These are phyloP conservation scores for Apeira syringaria DNA, from an alignment of 2,888 invertebrate species.

Conservation along the genomic window DNA sequence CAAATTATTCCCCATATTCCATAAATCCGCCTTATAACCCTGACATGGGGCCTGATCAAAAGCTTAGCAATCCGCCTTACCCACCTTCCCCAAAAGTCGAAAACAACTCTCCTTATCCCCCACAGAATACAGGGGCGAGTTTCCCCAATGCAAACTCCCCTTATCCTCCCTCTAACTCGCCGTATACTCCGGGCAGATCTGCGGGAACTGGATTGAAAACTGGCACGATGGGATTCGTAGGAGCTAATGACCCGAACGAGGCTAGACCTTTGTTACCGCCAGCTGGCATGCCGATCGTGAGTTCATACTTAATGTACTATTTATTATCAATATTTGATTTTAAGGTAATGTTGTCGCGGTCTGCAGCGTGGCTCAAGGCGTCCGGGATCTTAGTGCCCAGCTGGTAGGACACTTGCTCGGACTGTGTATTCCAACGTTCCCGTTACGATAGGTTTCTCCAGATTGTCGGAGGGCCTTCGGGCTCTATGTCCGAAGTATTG, in stretches of 20 bases:
- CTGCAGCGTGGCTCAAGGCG: no score
- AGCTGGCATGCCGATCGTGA: conserved; percentile 44
- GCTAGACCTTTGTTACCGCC: conserved; percentile 44
- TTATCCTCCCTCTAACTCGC: conserved; percentile 8
- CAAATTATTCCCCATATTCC: background rate
- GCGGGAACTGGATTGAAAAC: conserved; percentile 36
- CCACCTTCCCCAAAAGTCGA: conserved; percentile 2
- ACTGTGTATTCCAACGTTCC: no score
- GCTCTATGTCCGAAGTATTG: no score
- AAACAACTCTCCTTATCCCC: background rate
- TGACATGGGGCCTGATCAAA: background rate
- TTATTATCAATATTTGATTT: background rate
- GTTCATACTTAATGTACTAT: conserved; percentile 10
- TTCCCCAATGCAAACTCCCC: conserved; percentile 3
- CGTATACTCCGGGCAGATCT: conserved; percentile 21
- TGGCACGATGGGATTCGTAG: conserved; percentile 45
- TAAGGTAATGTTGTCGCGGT: no score
- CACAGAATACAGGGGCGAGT: background rate
- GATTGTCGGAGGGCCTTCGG: no score
- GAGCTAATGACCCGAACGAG: conserved; percentile 17
- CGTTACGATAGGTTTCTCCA: no score
- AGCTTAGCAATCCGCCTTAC: background rate
- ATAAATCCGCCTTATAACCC: background rate
- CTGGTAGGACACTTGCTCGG: no score
- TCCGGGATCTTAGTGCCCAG: no score